Evolutionary conservation across 2,113 vertebrate species (phyloP).

Genomic region (Ivindomyrus marchei): DNA sequence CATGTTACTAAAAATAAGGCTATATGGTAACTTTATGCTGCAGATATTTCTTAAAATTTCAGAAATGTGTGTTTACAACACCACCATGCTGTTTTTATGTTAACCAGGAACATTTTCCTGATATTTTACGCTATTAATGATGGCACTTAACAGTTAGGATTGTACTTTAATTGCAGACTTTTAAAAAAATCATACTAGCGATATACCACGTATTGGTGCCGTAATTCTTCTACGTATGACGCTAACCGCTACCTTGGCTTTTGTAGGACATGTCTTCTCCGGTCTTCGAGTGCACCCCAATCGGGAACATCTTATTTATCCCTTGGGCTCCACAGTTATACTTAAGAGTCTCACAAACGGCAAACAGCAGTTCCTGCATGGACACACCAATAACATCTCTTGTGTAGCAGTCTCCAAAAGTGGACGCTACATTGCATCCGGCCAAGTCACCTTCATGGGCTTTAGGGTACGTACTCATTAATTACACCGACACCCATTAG

Average conservation of each 20-base stretch:
- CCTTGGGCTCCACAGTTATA: slow-evolving; percentile 75
- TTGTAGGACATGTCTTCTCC: slow-evolving; percentile 63
- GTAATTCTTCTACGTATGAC: background rate
- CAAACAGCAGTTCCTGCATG: slow-evolving; percentile 72
- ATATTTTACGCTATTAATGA: background rate
- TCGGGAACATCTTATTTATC: slow-evolving; percentile 73
- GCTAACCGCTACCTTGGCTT: background rate
- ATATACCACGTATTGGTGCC: background rate
- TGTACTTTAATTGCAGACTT: background rate
- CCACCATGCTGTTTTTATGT: background rate
- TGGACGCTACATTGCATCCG: slow-evolving; percentile 73
- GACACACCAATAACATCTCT: slow-evolving; percentile 79
- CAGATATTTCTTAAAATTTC: background rate
- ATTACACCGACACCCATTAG: background rate
- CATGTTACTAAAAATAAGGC: background rate
- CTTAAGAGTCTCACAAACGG: slow-evolving; percentile 64
- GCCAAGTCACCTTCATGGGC: slow-evolving; percentile 78
- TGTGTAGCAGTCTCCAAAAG: slow-evolving; percentile 69
- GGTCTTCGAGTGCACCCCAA: slow-evolving; percentile 79
- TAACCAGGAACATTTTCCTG: background rate
- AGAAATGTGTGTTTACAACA: background rate
- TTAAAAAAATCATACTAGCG: background rate
- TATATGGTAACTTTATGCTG: background rate
- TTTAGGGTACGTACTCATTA: slow-evolving; percentile 65
- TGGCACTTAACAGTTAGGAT: background rate